These are phyloP conservation scores for Ochropleura plecta DNA, from an alignment of 2,888 invertebrate species.

Conservation along the genomic window DNA sequence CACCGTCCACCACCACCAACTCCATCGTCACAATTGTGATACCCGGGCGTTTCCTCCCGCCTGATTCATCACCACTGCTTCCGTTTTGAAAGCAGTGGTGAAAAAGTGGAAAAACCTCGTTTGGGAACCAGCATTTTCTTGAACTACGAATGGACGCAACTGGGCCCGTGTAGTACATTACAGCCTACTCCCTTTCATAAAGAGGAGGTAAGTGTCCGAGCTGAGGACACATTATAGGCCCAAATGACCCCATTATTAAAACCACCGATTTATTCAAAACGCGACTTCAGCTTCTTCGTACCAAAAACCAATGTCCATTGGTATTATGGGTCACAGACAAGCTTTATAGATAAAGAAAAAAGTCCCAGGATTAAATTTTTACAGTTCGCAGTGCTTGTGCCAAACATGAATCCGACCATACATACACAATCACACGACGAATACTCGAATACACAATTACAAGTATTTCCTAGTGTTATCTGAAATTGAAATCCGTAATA, in stretches of 20 bases:
- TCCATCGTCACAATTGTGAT: no score
- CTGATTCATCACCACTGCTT: no score
- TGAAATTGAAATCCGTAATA: constrained; percentile 84
- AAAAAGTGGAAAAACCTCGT: no score
- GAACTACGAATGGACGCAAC: no score
- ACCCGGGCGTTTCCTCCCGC: no score
- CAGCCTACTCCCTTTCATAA: neutral
- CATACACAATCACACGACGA: constrained; percentile 7
- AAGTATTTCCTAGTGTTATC: constrained; percentile 79
- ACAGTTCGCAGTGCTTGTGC: constrained; percentile 26
- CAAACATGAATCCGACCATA: constrained; percentile 46
- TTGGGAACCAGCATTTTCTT: no score
- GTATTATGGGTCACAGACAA: neutral
- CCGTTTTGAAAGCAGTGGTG: no score
- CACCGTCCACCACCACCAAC: no score
- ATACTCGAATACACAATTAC: constrained; percentile 77
- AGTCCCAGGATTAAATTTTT: constrained; percentile 47
- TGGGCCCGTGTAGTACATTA: neutral
- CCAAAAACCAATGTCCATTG: neutral
- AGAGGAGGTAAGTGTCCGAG: neutral
- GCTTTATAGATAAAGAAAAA: constrained; percentile 35
- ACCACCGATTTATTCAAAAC: neutral
- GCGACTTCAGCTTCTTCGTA: neutral
- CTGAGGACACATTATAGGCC: neutral
- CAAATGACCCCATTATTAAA: neutral